Percentiles rank a stretch among this genome's conserved stretches.
Conservation (phyloP, 2,888 invertebrate species). For the Phaonia tiefii region DNA sequence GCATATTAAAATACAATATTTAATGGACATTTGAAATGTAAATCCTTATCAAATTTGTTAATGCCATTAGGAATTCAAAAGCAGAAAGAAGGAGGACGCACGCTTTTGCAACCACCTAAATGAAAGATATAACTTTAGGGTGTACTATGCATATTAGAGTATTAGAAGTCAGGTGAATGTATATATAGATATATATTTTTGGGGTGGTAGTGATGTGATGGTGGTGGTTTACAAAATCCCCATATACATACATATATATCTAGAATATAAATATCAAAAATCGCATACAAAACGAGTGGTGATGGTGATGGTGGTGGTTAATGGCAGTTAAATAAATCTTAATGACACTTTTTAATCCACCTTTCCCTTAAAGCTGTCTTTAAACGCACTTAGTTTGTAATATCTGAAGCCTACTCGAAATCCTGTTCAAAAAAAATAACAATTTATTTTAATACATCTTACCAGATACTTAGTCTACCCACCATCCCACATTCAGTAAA, state of each 20-base stretch:
- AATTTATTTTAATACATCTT: background rate
- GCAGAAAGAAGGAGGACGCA: slow-evolving; percentile 40
- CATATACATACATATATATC: background rate
- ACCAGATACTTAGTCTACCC: background rate
- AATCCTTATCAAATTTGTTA: slow-evolving; percentile 52
- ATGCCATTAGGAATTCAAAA: slow-evolving; percentile 44
- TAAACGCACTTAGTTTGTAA: background rate
- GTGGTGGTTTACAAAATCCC: slow-evolving; percentile 21
- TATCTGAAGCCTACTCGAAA: background rate
- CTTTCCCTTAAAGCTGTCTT: slow-evolving; percentile 20
- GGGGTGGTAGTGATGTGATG: slow-evolving; percentile 6
- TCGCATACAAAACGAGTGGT: background rate
- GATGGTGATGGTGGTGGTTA: slow-evolving; percentile 56
- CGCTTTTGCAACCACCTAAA: slow-evolving; percentile 42
- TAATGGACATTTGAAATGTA: slow-evolving; percentile 34
- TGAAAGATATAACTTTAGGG: slow-evolving; percentile 72
- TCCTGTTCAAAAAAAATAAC: background rate
- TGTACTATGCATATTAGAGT: slow-evolving; percentile 70
- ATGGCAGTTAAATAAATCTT: slow-evolving; percentile 62
- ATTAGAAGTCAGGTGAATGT: slow-evolving; percentile 61
- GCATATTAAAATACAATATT: slow-evolving; percentile 9
- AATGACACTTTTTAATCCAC: slow-evolving; percentile 61
- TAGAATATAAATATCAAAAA: background rate
- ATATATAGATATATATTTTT: no score
- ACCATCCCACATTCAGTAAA: background rate